phyloP scores from a whole-genome alignment of 2,113 vertebrate species.

The Oenanthe melanoleuca region DNA sequence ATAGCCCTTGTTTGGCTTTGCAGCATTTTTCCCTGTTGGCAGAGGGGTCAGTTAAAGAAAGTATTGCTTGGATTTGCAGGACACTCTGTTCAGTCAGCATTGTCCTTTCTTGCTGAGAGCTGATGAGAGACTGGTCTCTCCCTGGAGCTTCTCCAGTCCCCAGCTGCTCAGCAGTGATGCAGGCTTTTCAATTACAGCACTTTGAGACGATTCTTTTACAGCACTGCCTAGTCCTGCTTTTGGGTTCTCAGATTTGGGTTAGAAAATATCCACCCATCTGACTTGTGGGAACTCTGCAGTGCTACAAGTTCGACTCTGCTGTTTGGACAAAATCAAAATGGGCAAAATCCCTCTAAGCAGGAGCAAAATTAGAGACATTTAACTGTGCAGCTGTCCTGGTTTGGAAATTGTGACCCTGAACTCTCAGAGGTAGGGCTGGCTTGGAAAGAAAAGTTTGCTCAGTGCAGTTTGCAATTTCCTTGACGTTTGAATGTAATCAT shows the following conservation, averaged over 20 bases:
- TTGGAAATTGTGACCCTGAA: slow-evolving; percentile 35
- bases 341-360: neutral
- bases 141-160: neutral
- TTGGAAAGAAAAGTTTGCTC: slow-evolving; percentile 43
- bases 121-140: neutral
- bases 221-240: accelerated
- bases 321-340: neutral
- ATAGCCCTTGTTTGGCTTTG: neutral
- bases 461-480: neutral
- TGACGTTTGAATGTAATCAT: neutral
- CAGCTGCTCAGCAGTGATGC: neutral
- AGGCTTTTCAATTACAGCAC: neutral
- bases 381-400: neutral
- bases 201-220: neutral
- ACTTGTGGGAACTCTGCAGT: neutral
- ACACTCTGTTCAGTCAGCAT: neutral
- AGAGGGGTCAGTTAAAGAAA: neutral
- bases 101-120: neutral
- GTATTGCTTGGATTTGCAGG: neutral
- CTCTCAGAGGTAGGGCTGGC: neutral
- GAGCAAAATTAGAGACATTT: neutral
- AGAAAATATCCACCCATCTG: neutral
- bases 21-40: neutral
- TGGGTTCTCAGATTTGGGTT: neutral
- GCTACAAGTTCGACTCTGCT: neutral